A percentile compares a stretch with the other conserved stretches of the same genome.
Conservation (phyloP, 2,888 invertebrate species). For the Anoncus sp. region DNA sequence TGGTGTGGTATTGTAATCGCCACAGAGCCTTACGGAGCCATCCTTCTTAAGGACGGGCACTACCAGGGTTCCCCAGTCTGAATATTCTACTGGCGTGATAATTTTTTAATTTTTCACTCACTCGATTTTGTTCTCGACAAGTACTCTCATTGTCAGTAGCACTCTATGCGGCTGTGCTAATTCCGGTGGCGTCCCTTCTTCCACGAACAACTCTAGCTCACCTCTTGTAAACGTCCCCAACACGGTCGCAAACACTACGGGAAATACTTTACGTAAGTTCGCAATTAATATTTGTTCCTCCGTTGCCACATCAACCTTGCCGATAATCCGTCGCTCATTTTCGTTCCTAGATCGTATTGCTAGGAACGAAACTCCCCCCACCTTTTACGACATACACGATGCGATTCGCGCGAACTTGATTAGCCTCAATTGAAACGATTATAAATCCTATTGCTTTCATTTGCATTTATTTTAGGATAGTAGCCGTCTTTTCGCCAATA, state of each 20-base stretch:
- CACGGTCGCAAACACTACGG: conserved; percentile 29
- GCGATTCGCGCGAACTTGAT: not conserved
- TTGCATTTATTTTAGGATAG: too few relatives aligned
- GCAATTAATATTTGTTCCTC: not conserved
- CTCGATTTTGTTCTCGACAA: conserved; percentile 8
- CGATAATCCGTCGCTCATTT: conserved; percentile 5
- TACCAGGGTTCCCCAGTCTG: conserved; percentile 73
- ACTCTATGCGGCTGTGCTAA: conserved; percentile 54
- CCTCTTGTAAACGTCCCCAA: conserved; percentile 23
- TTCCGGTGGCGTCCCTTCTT: conserved; percentile 62
- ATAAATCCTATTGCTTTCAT: conserved; percentile 13
- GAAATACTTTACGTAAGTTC: conserved; percentile 25
- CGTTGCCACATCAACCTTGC: not conserved
- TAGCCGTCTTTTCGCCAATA: too few relatives aligned
- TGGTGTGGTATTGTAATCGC: conserved; percentile 69
- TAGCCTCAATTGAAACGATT: not conserved
- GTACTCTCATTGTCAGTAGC: not conserved
- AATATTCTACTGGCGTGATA: conserved; percentile 63
- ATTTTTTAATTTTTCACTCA: conserved; percentile 22
- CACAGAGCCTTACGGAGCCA: conserved; percentile 70
- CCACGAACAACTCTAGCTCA: conserved; percentile 13
- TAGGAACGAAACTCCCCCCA: not conserved
- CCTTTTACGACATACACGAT: conserved; percentile 22
- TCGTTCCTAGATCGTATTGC: not conserved
- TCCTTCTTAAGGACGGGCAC: conserved; percentile 70